These are phyloP conservation scores for Craniophora ligustri DNA, from an alignment of 2,888 invertebrate genomes.

Conservation along the genomic window DNA sequence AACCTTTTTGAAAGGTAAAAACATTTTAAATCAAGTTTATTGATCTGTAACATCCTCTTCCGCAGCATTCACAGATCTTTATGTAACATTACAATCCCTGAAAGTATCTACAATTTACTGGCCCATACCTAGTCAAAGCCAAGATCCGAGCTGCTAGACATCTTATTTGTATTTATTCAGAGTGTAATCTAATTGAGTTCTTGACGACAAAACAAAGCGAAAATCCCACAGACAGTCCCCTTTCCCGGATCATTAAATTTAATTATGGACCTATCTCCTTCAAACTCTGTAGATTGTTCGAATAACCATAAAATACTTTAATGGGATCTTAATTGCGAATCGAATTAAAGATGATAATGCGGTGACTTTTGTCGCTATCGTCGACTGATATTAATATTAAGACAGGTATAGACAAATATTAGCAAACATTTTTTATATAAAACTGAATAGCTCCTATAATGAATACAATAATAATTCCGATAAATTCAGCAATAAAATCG, in stretches of 20 bases:
- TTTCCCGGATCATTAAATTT: conserved; percentile 72
- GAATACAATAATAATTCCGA: conserved; percentile 50
- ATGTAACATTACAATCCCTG: too few relatives aligned
- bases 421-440: background rate
- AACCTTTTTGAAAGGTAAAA: background rate
- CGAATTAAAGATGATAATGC: conserved; percentile 46
- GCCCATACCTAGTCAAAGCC: too few relatives aligned
- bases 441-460: conserved; percentile 28
- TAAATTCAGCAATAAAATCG: conserved; percentile 55
- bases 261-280: conserved; percentile 68
- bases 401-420: conserved; percentile 9
- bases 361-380: background rate
- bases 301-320: conserved; percentile 73
- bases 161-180: conserved; percentile 20
- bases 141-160: too few relatives aligned
- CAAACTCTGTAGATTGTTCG: conserved; percentile 68
- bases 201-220: conserved; percentile 34
- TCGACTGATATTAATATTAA: background rate
- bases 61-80: background rate
- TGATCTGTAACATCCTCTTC: background rate
- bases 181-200: conserved; percentile 14
- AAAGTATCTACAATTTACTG: too few relatives aligned
- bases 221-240: conserved; percentile 53
- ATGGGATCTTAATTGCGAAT: conserved; percentile 73
- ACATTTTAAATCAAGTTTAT: too few relatives aligned